Conservation (phyloP, 1,140 invertebrate species). For the Ostrea denselamellosa region DNA sequence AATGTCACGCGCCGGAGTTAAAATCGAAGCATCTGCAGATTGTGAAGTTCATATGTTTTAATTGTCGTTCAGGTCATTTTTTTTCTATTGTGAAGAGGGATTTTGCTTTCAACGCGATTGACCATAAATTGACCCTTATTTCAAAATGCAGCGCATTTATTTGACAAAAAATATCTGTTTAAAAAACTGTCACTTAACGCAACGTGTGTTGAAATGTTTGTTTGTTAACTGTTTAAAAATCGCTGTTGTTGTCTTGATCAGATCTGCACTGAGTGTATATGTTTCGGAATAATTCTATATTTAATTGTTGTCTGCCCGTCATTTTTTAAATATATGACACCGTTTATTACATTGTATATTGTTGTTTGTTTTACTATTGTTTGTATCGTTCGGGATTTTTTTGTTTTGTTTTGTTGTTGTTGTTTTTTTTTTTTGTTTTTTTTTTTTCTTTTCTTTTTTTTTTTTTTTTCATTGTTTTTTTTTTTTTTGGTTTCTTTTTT, state of each 20-base stretch:
- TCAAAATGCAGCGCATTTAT: background rate
- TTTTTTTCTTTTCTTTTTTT: too few species aligned
- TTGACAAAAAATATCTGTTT: background rate
- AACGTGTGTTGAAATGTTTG: background rate
- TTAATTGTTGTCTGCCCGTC: too few species aligned
- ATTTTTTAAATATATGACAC: too few species aligned
- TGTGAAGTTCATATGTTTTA: constrained; percentile 33
- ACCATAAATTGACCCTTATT: constrained; percentile 34
- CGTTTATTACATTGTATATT: too few species aligned
- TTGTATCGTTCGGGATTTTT: too few species aligned
- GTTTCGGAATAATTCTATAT: too few species aligned
- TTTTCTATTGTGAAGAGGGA: background rate
- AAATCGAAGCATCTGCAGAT: constrained; percentile 32
- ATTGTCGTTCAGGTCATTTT: constrained; percentile 32
- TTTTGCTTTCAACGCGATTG: constrained; percentile 15
- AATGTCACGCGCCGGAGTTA: constrained; percentile 22
- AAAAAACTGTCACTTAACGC: background rate
- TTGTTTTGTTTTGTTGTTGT: background rate
- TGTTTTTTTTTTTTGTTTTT: too few species aligned
- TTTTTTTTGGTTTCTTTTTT: too few species aligned
- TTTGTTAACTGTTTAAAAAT: too few species aligned
- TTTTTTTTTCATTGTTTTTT: too few species aligned
- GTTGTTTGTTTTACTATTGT: background rate
- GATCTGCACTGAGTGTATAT: too few species aligned
- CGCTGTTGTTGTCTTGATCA: too few species aligned